A percentile compares a stretch with the other conserved stretches of the same genome.
Conservation (phyloP, 1,140 invertebrate species). For the Drosophila leontia region DNA sequence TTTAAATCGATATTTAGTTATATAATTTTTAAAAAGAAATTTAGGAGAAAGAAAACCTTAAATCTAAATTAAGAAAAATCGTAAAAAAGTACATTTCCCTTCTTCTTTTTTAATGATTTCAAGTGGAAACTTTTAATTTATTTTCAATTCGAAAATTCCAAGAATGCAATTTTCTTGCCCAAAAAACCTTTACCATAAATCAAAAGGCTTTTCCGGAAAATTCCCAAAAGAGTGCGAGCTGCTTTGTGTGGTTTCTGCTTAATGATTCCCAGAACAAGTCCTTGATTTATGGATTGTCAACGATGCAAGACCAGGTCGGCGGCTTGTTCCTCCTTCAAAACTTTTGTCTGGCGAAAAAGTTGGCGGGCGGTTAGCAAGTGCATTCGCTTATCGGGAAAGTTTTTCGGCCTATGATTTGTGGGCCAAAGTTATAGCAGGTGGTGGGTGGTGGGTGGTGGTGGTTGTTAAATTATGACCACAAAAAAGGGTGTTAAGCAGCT, state of each 20-base stretch:
- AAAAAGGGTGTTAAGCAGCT: background rate
- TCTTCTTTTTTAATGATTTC: background rate
- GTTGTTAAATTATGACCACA: slow-evolving; percentile 21
- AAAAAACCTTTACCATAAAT: slow-evolving; percentile 9
- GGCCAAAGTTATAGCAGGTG: slow-evolving; percentile 26
- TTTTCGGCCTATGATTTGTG: slow-evolving; percentile 45
- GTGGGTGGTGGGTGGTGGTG: background rate
- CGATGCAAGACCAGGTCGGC: slow-evolving; percentile 19
- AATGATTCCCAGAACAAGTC: background rate
- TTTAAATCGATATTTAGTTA: background rate
- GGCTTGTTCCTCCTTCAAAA: background rate
- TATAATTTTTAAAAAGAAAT: too few relatives aligned
- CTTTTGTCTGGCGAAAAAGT: slow-evolving; percentile 28
- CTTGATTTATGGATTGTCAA: slow-evolving; percentile 34
- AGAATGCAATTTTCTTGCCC: background rate
- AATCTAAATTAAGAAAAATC: too few relatives aligned
- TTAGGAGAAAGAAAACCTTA: too few relatives aligned
- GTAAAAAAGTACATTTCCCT: background rate
- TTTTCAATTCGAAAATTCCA: background rate
- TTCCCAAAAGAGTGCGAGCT: background rate
- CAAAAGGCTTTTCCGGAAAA: slow-evolving; percentile 5
- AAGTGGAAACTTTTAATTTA: background rate
- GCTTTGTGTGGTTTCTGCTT: too few relatives aligned
- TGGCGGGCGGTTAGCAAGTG: slow-evolving; percentile 11
- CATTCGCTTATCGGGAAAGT: slow-evolving; percentile 37